These are phyloP conservation scores for Thymelicus acteon DNA, from an alignment of 2,888 invertebrate species.

Conservation along the genomic window DNA sequence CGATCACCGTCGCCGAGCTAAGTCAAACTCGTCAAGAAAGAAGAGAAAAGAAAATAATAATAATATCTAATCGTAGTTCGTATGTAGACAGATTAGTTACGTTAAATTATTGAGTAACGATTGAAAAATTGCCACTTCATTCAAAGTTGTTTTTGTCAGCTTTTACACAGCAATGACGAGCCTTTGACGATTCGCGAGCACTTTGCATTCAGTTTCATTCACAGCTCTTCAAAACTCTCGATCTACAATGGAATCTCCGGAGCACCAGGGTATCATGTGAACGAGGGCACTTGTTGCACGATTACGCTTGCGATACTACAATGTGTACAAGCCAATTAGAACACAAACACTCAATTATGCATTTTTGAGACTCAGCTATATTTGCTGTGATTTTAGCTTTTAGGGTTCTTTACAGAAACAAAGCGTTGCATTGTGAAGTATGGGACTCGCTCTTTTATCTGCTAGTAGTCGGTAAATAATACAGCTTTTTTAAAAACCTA, in stretches of 20 bases:
- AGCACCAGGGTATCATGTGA: slow-evolving; percentile 10
- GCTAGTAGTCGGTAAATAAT: too few species aligned
- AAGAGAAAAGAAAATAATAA: too few species aligned
- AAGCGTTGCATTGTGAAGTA: not conserved
- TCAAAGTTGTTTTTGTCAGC: not conserved
- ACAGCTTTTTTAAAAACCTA: too few species aligned
- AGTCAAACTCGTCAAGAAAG: too few species aligned
- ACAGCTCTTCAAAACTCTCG: slow-evolving; percentile 15
- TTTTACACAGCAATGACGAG: slow-evolving; percentile 8
- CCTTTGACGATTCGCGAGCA: slow-evolving; percentile 7
- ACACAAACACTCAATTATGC: slow-evolving; percentile 4
- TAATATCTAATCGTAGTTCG: too few species aligned
- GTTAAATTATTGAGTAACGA: not conserved
- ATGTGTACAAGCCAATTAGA: slow-evolving; percentile 4
- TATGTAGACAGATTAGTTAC: too few species aligned
- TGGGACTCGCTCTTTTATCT: too few species aligned
- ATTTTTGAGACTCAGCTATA: not conserved
- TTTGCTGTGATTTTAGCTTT: not conserved
- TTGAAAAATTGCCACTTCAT: not conserved
- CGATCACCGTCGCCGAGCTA: too few species aligned
- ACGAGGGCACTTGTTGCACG: slow-evolving; percentile 10
- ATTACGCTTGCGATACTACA: slow-evolving; percentile 6
- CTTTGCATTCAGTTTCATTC: slow-evolving; percentile 10
- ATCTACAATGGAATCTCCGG: slow-evolving; percentile 15
- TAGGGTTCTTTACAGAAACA: not conserved